Conservation (phyloP, 2,113 vertebrate genomes). For the Serinus canaria region DNA sequence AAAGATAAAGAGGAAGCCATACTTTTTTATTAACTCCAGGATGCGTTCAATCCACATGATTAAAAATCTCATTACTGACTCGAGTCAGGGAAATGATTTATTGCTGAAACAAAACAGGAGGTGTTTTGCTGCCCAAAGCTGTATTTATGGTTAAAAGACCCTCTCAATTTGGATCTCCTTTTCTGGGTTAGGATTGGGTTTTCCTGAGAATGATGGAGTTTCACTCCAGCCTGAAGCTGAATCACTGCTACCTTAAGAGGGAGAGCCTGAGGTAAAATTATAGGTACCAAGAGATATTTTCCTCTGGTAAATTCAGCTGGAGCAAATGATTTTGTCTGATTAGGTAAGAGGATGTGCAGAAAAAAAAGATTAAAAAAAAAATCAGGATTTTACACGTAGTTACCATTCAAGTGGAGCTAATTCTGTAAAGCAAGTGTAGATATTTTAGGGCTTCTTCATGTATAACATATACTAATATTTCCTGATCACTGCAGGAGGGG, state of each 20-base stretch:
- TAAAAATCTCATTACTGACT: conserved; percentile 78
- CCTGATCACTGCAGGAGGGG: not conserved
- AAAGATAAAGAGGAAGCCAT: conserved; percentile 76
- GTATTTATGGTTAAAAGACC: conserved; percentile 45
- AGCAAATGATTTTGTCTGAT: not conserved
- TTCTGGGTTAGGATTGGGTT: conserved; percentile 13
- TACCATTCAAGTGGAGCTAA: not conserved
- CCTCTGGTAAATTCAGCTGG: not conserved
- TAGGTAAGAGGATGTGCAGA: not conserved
- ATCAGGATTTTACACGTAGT: not conserved
- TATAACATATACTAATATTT: not conserved
- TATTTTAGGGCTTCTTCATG: not conserved
- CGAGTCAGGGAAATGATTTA: conserved; percentile 68
- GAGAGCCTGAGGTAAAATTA: not conserved
- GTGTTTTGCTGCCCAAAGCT: conserved; percentile 60
- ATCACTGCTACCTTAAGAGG: conserved; percentile 51
- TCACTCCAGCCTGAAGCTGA: not conserved
- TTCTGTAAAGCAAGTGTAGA: not conserved
- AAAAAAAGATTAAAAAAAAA: not conserved
- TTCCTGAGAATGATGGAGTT: conserved; percentile 21
- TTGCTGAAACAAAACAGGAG: conserved; percentile 61
- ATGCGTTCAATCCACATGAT: conserved; percentile 73
- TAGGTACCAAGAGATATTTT: not conserved
- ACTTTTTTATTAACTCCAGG: conserved; percentile 75
- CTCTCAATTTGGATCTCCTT: conserved; percentile 44